phyloP scores from a whole-genome alignment of 2,113 vertebrate genomes.

The Sinocyclocheilus anophthalmus region DNA sequence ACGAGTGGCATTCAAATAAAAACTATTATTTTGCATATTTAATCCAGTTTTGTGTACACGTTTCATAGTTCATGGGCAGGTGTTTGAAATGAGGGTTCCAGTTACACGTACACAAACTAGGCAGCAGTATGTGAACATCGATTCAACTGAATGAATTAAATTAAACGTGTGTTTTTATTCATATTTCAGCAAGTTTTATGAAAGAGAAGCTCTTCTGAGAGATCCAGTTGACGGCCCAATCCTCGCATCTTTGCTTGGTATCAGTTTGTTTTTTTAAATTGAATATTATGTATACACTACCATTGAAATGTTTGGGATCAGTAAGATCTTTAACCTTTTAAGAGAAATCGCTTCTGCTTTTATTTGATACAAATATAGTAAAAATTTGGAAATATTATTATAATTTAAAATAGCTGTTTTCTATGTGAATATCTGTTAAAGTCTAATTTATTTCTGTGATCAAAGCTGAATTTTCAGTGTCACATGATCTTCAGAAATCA shows the following conservation, averaged over 20 bases:
- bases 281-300: too few relatives aligned
- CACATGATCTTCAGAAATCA: too few relatives aligned
- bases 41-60: background rate
- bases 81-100: background rate
- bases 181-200: constrained; percentile 88
- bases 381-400: too few relatives aligned
- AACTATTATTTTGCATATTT: background rate
- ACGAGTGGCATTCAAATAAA: too few relatives aligned
- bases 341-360: too few relatives aligned
- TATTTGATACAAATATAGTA: too few relatives aligned
- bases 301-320: too few relatives aligned
- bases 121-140: background rate
- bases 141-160: background rate
- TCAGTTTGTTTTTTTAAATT: constrained; percentile 14
- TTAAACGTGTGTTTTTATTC: constrained; percentile 38
- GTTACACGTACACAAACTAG: background rate
- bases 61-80: background rate
- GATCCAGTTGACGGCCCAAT: constrained; percentile 95
- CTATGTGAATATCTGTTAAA: too few relatives aligned
- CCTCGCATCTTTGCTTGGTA: constrained; percentile 93
- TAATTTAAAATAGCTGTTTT: too few relatives aligned
- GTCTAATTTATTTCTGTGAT: too few relatives aligned
- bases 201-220: constrained; percentile 94
- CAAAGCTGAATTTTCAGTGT: too few relatives aligned
- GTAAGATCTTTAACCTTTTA: too few relatives aligned